phyloP scores from a whole-genome alignment of 2,797 vertebrate species.

The Coregonus suidteri region DNA sequence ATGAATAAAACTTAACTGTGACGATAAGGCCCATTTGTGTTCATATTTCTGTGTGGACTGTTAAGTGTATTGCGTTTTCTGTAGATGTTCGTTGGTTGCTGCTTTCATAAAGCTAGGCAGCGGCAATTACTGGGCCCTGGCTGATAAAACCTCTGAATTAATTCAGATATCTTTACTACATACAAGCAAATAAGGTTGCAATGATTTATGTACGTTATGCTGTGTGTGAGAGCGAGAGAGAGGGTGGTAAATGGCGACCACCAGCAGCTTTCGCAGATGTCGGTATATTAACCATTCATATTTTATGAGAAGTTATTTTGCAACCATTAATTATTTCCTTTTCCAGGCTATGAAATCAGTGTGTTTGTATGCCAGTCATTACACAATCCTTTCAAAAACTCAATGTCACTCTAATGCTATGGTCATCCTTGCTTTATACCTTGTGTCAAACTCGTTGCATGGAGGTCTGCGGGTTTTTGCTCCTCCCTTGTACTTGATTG shows the following conservation, averaged over 20 bases:
- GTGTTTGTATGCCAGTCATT: not conserved
- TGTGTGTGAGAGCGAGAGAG: not conserved
- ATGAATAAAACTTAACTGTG: slow-evolving; percentile 99
- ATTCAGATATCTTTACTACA: not conserved
- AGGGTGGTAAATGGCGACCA: not conserved
- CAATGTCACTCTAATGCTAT: not conserved
- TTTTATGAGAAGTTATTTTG: slow-evolving; percentile 5
- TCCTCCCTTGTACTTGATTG: too few species aligned
- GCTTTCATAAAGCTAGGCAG: not conserved
- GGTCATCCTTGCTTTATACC: not conserved
- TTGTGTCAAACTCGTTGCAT: too few species aligned
- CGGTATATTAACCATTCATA: not conserved
- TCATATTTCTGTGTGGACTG: slow-evolving; percentile 36
- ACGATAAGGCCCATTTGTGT: slow-evolving; percentile 49
- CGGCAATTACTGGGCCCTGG: not conserved
- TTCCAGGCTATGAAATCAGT: not conserved
- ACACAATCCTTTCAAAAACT: not conserved
- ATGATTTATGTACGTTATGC: not conserved
- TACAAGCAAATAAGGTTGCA: not conserved
- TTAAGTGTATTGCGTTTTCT: too few species aligned
- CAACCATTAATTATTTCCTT: not conserved
- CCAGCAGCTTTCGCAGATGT: not conserved
- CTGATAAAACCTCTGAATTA: not conserved
- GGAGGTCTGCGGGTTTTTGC: too few species aligned
- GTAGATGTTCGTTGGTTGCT: not conserved